Evolutionary conservation across 1,140 invertebrate genomes (phyloP), one percentile per base, ranked within the genome.

Genomic region (Zophobas morio): DNA sequence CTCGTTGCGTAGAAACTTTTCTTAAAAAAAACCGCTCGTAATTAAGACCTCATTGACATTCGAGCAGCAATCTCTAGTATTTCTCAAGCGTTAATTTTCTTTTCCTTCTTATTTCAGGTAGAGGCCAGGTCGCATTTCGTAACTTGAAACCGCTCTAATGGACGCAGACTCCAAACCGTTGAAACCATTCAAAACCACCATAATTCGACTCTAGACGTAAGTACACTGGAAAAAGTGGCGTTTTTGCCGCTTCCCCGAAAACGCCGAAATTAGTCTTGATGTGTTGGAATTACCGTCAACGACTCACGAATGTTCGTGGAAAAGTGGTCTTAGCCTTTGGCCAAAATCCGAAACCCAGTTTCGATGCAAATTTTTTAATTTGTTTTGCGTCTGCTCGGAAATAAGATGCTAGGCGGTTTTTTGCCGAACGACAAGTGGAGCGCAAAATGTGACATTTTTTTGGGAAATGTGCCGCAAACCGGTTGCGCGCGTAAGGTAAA

Each of bases 281-380:
- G 20, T 20, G 49, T 20, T 53, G 5, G 20, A 53, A 53, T 8
- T 8, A 8, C 20, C 49, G 20, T 6, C 2, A n/a, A 53, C 5
- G 49, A 53, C 20, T 8, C 49, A 53, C 49, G 20, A 53, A 2
- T 53, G 35, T 57, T 57, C 54, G 20, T 66, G 2, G 6, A 66
- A 66, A 66, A 66, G 20, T 32, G n/a, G 57, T 1, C 39, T 36
- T n/a, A 20, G 60, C 60, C 60, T 66, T 42, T 6, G 39, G 60
- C n/a, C 60, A 32, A 66, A 2, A 42, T 1, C 37, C 60, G 42
- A 39, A 66, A 66, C 60, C 60, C 4, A 66, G 42, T 66, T 66
- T 33, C 60, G 39, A 66, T 66, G 60, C 60, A 66, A 66, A 66
- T 66, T 66, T 66, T 46, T 66, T 66, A 66, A 66, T 66, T 66